Conservation (phyloP, 2,113 vertebrate genomes). For the Upupa epops region DNA sequence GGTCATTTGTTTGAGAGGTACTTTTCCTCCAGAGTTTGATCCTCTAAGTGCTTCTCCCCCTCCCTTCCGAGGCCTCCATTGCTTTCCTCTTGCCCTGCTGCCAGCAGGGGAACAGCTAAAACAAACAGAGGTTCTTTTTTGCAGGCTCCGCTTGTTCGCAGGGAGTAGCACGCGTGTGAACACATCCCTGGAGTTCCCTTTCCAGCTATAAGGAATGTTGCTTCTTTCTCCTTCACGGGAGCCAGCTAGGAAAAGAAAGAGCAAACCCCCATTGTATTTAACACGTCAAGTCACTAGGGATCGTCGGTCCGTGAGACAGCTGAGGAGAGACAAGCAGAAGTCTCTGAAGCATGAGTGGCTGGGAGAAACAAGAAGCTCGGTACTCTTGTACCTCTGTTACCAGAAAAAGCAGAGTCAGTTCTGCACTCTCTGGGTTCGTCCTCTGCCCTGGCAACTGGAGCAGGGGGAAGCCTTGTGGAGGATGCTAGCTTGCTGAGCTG, state of each 20-base stretch:
- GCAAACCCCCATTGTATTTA: neutral
- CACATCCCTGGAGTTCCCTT: neutral
- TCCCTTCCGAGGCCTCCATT: neutral
- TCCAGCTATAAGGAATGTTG: neutral
- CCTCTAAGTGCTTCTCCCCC: slow-evolving; percentile 11
- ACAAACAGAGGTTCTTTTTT: neutral
- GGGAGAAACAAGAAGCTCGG: neutral
- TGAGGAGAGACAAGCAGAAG: neutral
- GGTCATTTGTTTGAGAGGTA: slow-evolving; percentile 64
- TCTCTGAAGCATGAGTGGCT: neutral
- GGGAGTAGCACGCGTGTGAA: neutral
- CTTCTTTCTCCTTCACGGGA: neutral
- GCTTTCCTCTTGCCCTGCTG: neutral
- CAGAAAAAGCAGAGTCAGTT: neutral
- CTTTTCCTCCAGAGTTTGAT: slow-evolving; percentile 36
- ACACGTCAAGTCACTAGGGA: neutral
- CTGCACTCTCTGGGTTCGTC: fast-evolving
- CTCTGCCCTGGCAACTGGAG: neutral
- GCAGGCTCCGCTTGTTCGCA: slow-evolving; percentile 7
- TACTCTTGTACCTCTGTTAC: neutral
- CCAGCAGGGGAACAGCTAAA: slow-evolving; percentile 33
- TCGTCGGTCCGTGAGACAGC: neutral
- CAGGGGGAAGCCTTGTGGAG: neutral
- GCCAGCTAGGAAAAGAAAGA: neutral
- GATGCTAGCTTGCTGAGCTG: neutral